Evolutionary conservation across 1,140 invertebrate species (phyloP).

Genomic region (Drosophila santomea): DNA sequence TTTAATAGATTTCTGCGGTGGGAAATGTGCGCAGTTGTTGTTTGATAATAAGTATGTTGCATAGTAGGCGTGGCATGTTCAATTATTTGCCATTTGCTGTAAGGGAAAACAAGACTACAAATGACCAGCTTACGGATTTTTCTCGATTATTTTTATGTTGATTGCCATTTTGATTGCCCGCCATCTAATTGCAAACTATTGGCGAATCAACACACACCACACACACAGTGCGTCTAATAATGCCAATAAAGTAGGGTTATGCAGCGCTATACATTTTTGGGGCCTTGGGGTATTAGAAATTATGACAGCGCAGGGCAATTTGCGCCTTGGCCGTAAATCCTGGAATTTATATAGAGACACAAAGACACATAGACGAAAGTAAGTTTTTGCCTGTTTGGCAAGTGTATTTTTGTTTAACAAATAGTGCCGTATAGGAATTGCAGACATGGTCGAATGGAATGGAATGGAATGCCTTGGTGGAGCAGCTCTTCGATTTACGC

Average conservation of each 20-base stretch:
- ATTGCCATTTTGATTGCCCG: conserved; percentile 63
- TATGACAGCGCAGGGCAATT: conserved; percentile 66
- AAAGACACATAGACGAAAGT: no score
- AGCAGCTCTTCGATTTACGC: no score
- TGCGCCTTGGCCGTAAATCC: conserved; percentile 59
- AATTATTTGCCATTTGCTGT: conserved; percentile 57
- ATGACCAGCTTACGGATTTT: conserved; percentile 34
- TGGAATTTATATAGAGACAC: conserved; percentile 62
- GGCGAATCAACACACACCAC: conserved; percentile 29
- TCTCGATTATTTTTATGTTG: conserved; percentile 77
- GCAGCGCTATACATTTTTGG: conserved; percentile 14
- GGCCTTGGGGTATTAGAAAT: conserved; percentile 69
- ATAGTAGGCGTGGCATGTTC: conserved; percentile 24
- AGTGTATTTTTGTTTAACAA: conserved; percentile 35
- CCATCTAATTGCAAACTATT: conserved; percentile 78
- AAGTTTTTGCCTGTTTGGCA: not conserved
- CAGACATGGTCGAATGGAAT: no score
- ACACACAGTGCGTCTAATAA: conserved; percentile 16
- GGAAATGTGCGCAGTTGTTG: conserved; percentile 72
- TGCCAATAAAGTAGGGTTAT: conserved; percentile 76
- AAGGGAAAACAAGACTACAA: not conserved
- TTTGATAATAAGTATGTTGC: not conserved
- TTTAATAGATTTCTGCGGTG: conserved; percentile 72
- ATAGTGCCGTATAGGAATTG: conserved; percentile 58
- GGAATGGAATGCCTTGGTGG: no score